Base-by-base conservation (phyloP, 2,113 vertebrate genomes). In the Neodontobutis hainanensis region DNA sequence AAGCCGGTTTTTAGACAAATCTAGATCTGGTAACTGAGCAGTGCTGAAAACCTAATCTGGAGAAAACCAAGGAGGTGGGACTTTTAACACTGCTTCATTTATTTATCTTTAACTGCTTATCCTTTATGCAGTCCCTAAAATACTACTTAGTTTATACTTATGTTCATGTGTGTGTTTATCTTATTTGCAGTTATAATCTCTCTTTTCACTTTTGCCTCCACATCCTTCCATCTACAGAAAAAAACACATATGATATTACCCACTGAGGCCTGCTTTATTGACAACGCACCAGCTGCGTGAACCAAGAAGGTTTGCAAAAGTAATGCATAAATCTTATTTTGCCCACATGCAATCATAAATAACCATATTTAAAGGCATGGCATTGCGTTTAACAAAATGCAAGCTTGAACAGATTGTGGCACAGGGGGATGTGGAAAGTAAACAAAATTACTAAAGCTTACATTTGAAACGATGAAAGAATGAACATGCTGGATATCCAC, bases 361-460 rank as follows among this genome's bases (percentile, higher is more conserved):
- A 51, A 43, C 32, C 45, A 19, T 42, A 66, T 10, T 34, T 51
- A 50, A 55, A 71, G 8, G 15, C 46, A 55, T 57, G 5, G 46
- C 58, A 56, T 56, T 63, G n/a, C 45, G 45, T 70, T 72, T 16
- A 65, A 58, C 43, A 60, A 47, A 64, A 1, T 44, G 40, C 43
- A n/a, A 10, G 42, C 32, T 42, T 44, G 27, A 53, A 27, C 64
- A 73, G 68, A 71, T 52, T 81, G 65, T 14, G 42, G 45, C 65
- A 0, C 60, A 76, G 77, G 68, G 52, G 61, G 67, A 72, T 66
- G 60, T 61, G 68, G 38, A 73, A 85, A 79, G 72, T 60, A 50
- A 77, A 80, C 77, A 65, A 58, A 59, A 80, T 80, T 73, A 67
- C 60, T 48, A 56, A 38, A 15, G 56, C 63, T 80, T 50, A 57